Conservation (phyloP, 1,140 invertebrate genomes). For the Eupeodes corollae region DNA sequence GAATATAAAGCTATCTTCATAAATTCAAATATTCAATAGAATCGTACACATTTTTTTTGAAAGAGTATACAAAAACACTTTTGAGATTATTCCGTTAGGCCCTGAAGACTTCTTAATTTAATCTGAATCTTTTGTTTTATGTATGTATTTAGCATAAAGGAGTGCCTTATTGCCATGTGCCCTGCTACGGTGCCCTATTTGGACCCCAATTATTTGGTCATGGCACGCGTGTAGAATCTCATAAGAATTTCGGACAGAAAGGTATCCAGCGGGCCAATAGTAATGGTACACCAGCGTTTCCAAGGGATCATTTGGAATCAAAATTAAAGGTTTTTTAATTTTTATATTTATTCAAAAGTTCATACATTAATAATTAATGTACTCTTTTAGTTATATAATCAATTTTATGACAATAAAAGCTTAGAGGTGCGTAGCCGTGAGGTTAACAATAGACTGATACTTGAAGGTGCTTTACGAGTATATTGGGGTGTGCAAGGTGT, state of each 20-base stretch:
- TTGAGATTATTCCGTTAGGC: too few relatives aligned
- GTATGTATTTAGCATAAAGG: slow-evolving; percentile 63
- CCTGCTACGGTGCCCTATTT: slow-evolving; percentile 80
- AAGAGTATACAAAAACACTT: too few relatives aligned
- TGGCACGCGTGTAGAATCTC: slow-evolving; percentile 74
- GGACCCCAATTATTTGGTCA: slow-evolving; percentile 78
- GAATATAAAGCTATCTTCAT: too few relatives aligned
- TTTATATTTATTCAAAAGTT: too few relatives aligned
- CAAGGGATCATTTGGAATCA: slow-evolving; percentile 61
- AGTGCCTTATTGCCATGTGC: slow-evolving; percentile 81
- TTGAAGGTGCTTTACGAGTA: slow-evolving; percentile 69
- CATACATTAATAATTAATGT: background rate
- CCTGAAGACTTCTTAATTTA: background rate
- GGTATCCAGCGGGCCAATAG: slow-evolving; percentile 33
- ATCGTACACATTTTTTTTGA: too few relatives aligned
- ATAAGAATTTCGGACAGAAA: slow-evolving; percentile 72
- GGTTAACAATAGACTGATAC: slow-evolving; percentile 64
- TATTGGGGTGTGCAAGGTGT: slow-evolving; percentile 76
- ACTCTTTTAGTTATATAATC: slow-evolving; percentile 42
- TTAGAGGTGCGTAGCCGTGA: slow-evolving; percentile 61
- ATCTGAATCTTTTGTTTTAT: background rate
- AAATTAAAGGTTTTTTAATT: slow-evolving; percentile 50
- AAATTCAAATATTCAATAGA: too few relatives aligned
- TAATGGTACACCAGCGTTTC: slow-evolving; percentile 35
- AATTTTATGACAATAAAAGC: slow-evolving; percentile 69